Evolutionary conservation across 2,888 invertebrate species (phyloP).

Genomic region (Lomographa bimaculata): DNA sequence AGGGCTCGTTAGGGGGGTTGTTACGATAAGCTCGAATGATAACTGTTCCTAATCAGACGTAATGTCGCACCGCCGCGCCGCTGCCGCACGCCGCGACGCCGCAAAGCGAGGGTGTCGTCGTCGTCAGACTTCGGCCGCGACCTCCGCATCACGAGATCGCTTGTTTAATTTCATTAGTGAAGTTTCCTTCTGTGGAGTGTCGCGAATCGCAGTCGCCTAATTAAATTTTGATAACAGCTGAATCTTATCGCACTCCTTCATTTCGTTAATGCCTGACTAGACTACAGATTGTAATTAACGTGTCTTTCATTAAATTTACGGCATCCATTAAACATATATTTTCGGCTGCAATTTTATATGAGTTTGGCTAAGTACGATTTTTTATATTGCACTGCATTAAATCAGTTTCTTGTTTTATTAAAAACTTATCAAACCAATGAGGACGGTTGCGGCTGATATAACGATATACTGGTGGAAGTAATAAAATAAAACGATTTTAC

Average conservation of each 20-base stretch:
- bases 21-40: constrained; percentile 77
- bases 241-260: constrained; percentile 29
- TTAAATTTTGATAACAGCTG: constrained; percentile 37
- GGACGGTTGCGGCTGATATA: constrained; percentile 67
- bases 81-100: constrained; percentile 49
- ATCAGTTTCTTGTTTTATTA: constrained; percentile 53
- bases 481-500: constrained; percentile 84
- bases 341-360: no score
- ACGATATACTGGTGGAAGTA: constrained; percentile 80
- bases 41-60: constrained; percentile 78
- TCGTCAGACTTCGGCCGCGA: constrained; percentile 27
- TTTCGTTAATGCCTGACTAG: constrained; percentile 5
- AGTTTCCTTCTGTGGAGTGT: constrained; percentile 36
- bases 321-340: no score
- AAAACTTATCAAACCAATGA: constrained; percentile 57
- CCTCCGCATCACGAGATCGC: constrained; percentile 43
- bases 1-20: constrained; percentile 71
- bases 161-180: constrained; percentile 56
- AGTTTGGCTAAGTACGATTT: no score
- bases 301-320: no score
- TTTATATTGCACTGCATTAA: constrained; percentile 37
- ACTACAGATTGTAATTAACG: constrained; percentile 2
- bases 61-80: constrained; percentile 51
- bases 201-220: constrained; percentile 34
- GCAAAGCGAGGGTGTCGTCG: constrained; percentile 25